Conservation (phyloP, 2,797 vertebrate species). For the Paramormyrops hopkinsi region DNA sequence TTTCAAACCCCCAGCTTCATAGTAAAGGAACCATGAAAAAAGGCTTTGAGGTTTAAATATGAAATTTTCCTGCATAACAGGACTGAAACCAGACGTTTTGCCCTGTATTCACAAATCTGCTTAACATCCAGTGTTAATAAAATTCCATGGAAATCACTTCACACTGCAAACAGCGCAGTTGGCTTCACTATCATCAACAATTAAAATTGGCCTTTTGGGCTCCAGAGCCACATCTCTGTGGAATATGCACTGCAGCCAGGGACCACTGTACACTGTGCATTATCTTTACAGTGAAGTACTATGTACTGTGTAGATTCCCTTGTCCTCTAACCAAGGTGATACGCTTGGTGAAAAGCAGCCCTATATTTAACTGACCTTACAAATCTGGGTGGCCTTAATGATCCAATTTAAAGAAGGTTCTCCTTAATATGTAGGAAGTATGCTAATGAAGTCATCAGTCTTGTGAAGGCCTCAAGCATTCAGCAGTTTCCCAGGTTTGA, state of each 20-base stretch:
- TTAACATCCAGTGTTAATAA: background rate
- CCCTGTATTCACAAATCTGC: background rate
- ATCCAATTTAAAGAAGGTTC: background rate
- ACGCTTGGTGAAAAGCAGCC: background rate
- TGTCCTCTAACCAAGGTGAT: background rate
- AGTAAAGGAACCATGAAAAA: background rate
- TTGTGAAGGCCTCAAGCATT: conserved; percentile 2
- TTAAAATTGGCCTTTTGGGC: background rate
- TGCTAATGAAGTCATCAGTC: background rate
- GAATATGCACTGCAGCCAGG: background rate
- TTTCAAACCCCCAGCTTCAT: background rate
- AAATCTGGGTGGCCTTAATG: conserved; percentile 1
- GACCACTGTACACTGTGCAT: background rate
- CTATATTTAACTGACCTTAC: background rate
- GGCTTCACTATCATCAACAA: background rate
- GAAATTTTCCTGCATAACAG: background rate
- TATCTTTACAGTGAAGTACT: conserved; percentile 1
- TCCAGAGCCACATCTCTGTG: background rate
- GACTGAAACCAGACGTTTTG: background rate
- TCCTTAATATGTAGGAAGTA: background rate
- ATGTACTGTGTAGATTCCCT: background rate
- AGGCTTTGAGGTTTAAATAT: background rate
- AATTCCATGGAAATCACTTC: background rate
- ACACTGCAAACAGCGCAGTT: background rate
- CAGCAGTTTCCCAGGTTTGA: background rate